Conservation (phyloP, 2,888 invertebrate species). For the Brachyopa scutellaris region DNA sequence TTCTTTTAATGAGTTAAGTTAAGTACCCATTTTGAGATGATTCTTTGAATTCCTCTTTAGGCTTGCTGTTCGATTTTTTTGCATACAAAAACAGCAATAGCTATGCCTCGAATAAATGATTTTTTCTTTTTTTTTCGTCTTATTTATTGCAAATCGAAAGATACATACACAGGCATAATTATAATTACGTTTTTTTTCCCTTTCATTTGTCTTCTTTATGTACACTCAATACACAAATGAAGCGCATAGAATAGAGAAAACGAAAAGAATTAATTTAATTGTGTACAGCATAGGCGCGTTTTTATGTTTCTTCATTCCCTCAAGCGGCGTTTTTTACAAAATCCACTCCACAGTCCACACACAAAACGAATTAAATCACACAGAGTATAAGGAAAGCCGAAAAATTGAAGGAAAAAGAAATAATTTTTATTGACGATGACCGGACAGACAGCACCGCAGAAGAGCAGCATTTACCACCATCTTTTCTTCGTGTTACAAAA, state of each 20-base stretch:
- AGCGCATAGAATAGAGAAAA: constrained; percentile 49
- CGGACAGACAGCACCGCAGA: constrained; percentile 64
- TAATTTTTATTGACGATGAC: constrained; percentile 64
- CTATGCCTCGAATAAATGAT: constrained; percentile 35
- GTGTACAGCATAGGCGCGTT: constrained; percentile 42
- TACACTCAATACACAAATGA: constrained; percentile 35
- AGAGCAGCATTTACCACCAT: constrained; percentile 69
- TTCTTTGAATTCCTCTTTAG: neutral
- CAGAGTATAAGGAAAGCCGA: constrained; percentile 24
- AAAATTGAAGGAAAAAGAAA: constrained; percentile 45
- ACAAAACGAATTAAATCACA: constrained; percentile 45
- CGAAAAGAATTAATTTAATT: constrained; percentile 57
- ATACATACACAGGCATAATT: constrained; percentile 67
- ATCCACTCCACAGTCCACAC: too few species aligned
- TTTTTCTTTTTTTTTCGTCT: constrained; percentile 27
- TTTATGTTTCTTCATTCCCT: constrained; percentile 41
- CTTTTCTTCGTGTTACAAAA: constrained; percentile 69
- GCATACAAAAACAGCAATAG: constrained; percentile 46
- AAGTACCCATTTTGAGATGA: constrained; percentile 10
- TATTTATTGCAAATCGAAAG: constrained; percentile 64
- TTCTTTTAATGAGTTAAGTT: neutral
- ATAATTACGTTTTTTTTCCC: constrained; percentile 47
- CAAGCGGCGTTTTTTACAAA: constrained; percentile 48
- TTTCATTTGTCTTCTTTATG: constrained; percentile 19
- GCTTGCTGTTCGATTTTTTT: constrained; percentile 16